Base-by-base conservation (phyloP, 2,888 invertebrate genomes). In the Oasisia sp. region DNA sequence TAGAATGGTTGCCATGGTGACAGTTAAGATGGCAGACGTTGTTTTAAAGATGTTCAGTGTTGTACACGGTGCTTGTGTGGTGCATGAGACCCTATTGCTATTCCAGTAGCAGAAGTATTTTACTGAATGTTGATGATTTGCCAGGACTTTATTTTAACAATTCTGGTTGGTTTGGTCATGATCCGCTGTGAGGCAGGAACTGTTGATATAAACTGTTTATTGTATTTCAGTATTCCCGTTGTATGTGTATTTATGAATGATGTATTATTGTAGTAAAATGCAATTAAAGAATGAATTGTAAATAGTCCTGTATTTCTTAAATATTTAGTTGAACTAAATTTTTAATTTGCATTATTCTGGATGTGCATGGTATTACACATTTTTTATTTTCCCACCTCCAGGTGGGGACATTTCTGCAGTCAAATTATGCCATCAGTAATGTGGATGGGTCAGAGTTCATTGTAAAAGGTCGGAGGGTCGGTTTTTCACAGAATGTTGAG, bases 191-290 rank as follows among this genome's bases (percentile, higher is more conserved):
- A 74, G 74, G n/a, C 74, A 27, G 74, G 27, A 27, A 74, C 27
- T 74, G 74, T 74, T 74, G 19, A 5, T 74, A n/a, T n/a, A 74
- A 74, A 74, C 74, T 74, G 74, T 74, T 74, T 74, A 74, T 27
- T 74, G 19, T 74, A 74, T 74, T 74, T 74, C 74, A 74, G 74
- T 74, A 74, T 74, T 74, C 27, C n/a, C 74, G 7, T 74, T 74
- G 74, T 74, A 74, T 74, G 74, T 74, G 74, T 74, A 74, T 74
- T 74, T 74, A 74, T 74, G 74, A 74, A 74, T 27, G n/a, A n/a
- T 74, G 74, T 74, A 74, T 27, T 74, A 74, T 27, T 74, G 74
- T 74, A 74, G 74, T 45, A 90, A 89, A n/a, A 38, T 11, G n/a
- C 56, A 50, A 50, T 32, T 91, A 56, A 32, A 50, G 19, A 91